Evolutionary conservation across 2,888 invertebrate species (phyloP).

Genomic region (Mythimna albipuncta): DNA sequence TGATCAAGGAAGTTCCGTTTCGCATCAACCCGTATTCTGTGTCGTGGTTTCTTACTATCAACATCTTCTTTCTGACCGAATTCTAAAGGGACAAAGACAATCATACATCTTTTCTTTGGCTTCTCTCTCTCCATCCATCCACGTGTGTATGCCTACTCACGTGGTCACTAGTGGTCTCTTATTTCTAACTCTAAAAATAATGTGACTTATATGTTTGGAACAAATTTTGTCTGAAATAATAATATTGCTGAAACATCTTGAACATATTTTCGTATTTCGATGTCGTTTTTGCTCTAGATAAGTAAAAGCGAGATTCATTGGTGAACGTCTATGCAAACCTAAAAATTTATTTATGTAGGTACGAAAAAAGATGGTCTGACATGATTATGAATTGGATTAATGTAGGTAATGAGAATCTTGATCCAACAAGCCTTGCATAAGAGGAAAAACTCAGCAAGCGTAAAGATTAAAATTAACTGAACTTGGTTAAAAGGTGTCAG

Average conservation of each 20-base stretch:
- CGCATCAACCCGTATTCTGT: neutral
- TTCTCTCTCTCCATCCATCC: too few relatives aligned
- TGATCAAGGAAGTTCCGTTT: neutral
- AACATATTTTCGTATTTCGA: neutral
- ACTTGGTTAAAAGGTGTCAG: conserved; percentile 28
- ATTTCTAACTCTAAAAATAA: neutral
- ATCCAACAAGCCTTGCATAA: conserved; percentile 1
- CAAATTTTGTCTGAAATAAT: neutral
- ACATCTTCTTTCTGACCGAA: too few relatives aligned
- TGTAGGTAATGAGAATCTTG: neutral
- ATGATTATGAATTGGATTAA: neutral
- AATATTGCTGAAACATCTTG: neutral
- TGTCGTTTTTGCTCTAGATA: neutral
- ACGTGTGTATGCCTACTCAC: too few relatives aligned
- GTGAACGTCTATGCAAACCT: neutral
- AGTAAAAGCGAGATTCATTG: neutral
- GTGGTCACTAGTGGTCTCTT: neutral
- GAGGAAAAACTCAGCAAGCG: conserved; percentile 12
- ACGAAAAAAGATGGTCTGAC: neutral
- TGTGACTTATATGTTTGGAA: neutral
- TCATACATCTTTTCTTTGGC: too few relatives aligned
- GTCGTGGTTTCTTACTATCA: neutral
- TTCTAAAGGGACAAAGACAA: too few relatives aligned
- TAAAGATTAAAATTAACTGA: conserved; percentile 23
- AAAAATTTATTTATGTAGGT: neutral